These are phyloP conservation scores for Amiota minor DNA, from an alignment of 2,888 invertebrate genomes.

Conservation along the genomic window DNA sequence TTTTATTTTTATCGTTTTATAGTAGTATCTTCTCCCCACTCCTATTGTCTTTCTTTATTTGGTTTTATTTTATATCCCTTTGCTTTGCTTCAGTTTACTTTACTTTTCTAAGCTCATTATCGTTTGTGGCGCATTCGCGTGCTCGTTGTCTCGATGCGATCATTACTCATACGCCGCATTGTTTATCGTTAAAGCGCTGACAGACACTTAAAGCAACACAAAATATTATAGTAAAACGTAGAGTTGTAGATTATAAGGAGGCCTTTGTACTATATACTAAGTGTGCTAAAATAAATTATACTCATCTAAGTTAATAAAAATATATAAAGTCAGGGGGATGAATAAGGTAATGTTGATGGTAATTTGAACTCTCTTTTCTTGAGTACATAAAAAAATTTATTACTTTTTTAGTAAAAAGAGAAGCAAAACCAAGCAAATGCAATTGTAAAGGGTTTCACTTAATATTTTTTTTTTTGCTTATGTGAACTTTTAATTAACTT, in stretches of 20 bases:
- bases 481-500: not conserved
- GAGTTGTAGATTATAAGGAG: no score
- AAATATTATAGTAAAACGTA: no score
- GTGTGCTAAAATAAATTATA: slow-evolving; percentile 59
- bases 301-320: not conserved
- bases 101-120: slow-evolving; percentile 12
- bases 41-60: not conserved
- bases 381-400: no score
- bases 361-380: no score
- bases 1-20: not conserved
- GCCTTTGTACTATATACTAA: no score
- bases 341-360: no score
- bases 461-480: no score
- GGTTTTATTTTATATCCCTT: not conserved
- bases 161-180: slow-evolving; percentile 18
- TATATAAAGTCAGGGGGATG: not conserved
- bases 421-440: no score
- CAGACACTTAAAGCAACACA: slow-evolving; percentile 45
- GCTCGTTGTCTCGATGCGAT: not conserved
- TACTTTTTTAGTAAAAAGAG: no score
- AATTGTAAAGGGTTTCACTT: no score
- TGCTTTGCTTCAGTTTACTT: not conserved
- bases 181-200: slow-evolving; percentile 63
- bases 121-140: not conserved
- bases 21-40: not conserved